Evolutionary conservation across 2,888 invertebrate genomes (phyloP).

Genomic region (Prosopocoilus inquinatus): DNA sequence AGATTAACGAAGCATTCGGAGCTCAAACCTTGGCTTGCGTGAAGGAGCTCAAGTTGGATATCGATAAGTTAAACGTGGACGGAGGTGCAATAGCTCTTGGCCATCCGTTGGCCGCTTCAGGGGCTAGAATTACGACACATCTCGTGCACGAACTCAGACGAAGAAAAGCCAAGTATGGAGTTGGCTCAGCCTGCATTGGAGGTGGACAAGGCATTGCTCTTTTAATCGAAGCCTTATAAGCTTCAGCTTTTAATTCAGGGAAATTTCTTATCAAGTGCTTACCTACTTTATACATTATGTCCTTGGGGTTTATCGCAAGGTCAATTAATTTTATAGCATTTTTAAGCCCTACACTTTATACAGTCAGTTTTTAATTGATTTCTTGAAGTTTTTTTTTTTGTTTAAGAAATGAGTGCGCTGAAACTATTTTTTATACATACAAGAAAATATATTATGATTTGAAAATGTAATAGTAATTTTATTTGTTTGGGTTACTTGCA

Average conservation of each 20-base stretch:
- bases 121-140: slow-evolving; percentile 87
- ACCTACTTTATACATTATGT: too few species aligned
- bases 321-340: too few species aligned
- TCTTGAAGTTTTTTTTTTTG: too few species aligned
- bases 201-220: slow-evolving; percentile 98
- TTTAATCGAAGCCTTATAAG: slow-evolving; percentile 74
- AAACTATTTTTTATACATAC: too few species aligned
- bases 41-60: slow-evolving; percentile 83
- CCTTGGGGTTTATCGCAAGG: too few species aligned
- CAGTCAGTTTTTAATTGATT: too few species aligned
- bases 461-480: too few species aligned
- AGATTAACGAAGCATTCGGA: slow-evolving; percentile 99
- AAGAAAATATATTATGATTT: too few species aligned
- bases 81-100: slow-evolving; percentile 97
- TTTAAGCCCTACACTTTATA: too few species aligned
- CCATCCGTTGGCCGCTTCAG: slow-evolving; percentile 96
- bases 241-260: neutral
- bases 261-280: too few species aligned
- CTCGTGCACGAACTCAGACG: slow-evolving; percentile 89
- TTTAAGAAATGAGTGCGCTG: too few species aligned
- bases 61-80: slow-evolving; percentile 86
- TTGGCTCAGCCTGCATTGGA: slow-evolving; percentile 97
- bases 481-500: too few species aligned
- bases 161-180: slow-evolving; percentile 77
- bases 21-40: slow-evolving; percentile 92